Evolutionary conservation across 2,888 invertebrate species (phyloP), one percentile per base, ranked within the genome.

Genomic region (Agonopterix arenella): DNA sequence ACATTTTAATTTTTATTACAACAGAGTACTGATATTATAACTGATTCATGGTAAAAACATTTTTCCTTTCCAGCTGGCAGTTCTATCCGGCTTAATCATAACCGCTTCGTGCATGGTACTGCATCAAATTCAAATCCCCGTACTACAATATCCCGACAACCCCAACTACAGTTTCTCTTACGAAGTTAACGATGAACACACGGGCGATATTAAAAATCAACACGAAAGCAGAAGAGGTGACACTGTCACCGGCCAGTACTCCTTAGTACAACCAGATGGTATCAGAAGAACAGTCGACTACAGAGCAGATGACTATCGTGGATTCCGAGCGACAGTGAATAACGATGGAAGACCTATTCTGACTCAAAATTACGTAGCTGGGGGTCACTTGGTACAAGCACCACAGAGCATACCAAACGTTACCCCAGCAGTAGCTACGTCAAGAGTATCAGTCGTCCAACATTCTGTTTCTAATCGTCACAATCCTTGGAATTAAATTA

Each of bases 101-200:
- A 80, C 80, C 38, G 74, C 75, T 44, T 74, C 74, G 37, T 83
- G 80, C 70, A 79, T 74, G 71, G 65, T 79, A 11, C 54, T 82
- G 10, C 84, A 80, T 56, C 84, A 76, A 55, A 65, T 68, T 4
- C 68, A 65, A 2, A 45, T 69, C 8, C 65, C 50, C 40, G 36
- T 46, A 11, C 44, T 48, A 5, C 36, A 50, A 36, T 47, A 47
- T n/a, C 45, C 45, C 13, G 60, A 66, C 13, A 67, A 68, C 11
- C 85, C 85, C 0, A 84, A 83, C 66, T 91, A 91, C 69, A 84
- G 84, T 59, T 91, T 89, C 58, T 84, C 89, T 2, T 91, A 91
- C 56, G 86, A 90, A 46, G 89, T 91, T 16, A 89, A 90, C 56
- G 90, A 91, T 53, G 71, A 71, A 2, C 70, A 83, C 28, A 90